Evolutionary conservation across 2,113 vertebrate genomes (phyloP), one percentile per base, ranked within the genome.

Genomic region (Antechinus stuartii): DNA sequence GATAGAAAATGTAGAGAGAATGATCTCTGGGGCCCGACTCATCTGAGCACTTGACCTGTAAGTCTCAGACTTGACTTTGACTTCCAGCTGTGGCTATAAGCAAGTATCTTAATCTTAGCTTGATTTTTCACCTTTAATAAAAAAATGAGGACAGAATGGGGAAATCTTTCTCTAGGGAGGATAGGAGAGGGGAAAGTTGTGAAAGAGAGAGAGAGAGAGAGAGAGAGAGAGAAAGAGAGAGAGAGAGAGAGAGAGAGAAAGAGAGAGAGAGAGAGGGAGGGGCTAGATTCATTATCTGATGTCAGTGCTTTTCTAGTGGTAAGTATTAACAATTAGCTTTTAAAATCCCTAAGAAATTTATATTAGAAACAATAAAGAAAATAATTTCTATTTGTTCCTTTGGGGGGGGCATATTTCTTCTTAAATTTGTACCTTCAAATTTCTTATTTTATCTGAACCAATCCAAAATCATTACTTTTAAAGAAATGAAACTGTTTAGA

Each of bases 291-390:
- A 52, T 93, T 54, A 93, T 23, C 46, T 95, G 76, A 92, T 97
- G 96, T 90, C 95, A 47, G 46, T 52, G 61, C 56, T 46, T 16
- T 90, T 92, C 92, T 93, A 56, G 89, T 90, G 56, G 53, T 90
- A 92, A 97, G 53, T 89, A 91, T 93, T 93, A 91, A 95, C 35
- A 91, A 93, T 90, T 94, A 91, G 57, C 90, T 96, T 95, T 91
- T 90, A 91, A 95, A 97, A 96, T 95, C 94, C 96, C 94, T 93
- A 46, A 95, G 91, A 94, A 94, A 96, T 91, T 27, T 93, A 92
- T 94, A 89, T 94, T 26, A 11, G 16, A 54, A 96, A 94, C 30
- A 3, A 9, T 84, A 90, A 90, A 96, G 89, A 95, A 94, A 94
- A 52, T 91, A 93, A 56, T 94, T 92, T 95, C 93, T 94, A 52